Conservation (phyloP, 2,113 vertebrate genomes). For the Hypocryptadius cinnamomeus region DNA sequence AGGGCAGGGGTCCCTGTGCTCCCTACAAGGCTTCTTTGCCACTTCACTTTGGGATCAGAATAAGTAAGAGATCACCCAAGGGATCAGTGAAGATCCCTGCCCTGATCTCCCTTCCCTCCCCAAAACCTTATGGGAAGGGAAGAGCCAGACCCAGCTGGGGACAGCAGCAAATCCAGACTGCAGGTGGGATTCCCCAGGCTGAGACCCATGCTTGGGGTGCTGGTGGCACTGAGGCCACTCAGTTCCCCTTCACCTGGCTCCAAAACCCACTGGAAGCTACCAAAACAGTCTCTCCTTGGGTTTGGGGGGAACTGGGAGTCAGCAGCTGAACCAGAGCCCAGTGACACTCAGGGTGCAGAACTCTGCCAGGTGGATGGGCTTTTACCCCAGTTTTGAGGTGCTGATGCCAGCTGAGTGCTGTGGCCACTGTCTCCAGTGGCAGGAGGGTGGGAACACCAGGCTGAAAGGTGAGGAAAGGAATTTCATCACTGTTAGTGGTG, state of each 20-base stretch:
- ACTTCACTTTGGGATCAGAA: background rate
- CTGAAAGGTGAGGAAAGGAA: background rate
- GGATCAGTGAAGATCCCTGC: background rate
- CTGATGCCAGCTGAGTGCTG: background rate
- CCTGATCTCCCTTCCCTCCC: background rate
- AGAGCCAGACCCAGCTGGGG: background rate
- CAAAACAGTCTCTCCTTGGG: background rate
- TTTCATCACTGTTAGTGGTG: background rate
- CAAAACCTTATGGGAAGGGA: background rate
- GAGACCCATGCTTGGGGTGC: background rate
- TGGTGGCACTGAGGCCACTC: background rate
- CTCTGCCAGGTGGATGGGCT: background rate
- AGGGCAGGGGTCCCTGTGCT: background rate
- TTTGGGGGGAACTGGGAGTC: background rate
- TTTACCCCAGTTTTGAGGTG: background rate
- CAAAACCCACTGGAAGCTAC: background rate
- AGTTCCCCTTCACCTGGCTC: background rate
- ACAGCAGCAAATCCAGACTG: background rate
- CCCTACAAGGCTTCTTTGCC: background rate
- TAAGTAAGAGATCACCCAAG: background rate
- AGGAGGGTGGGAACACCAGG: background rate
- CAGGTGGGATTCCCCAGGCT: background rate
- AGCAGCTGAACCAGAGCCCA: background rate
- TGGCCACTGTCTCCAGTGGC: background rate
- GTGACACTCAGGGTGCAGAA: background rate